Evolutionary conservation across 1,140 invertebrate species (phyloP), one percentile per base, ranked within the genome.

Genomic region (Drosophila kikkawai): DNA sequence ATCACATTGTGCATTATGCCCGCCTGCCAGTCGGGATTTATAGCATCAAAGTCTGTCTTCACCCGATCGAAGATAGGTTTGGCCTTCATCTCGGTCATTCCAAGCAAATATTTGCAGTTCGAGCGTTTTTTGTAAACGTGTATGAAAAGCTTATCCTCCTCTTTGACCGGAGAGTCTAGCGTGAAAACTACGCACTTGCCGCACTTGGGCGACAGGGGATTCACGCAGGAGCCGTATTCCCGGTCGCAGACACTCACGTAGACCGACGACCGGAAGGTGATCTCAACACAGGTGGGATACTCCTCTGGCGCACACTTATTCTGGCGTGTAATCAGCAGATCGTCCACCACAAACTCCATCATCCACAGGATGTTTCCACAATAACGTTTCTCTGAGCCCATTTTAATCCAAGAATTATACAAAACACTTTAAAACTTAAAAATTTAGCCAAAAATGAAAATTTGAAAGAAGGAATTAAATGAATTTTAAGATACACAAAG

Each of bases 251-350:
- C 58, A 11, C 45, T 68, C 0, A 86, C 47, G 37, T 82, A 92
- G 1, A 92, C 79, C 36, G 61, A 75, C 1, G 83, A 86, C 2
- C 91, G 75, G 44, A 92, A 91, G 0, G 82, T 75, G n/a, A 92
- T 67, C 69, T 92, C 91, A 37, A 82, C 78, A 32, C 91, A 91
- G 8, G 85, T 90, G 7, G 91, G 86, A 75, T 91, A 92, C 55
- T 92, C 91, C 45, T 92, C 91, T 4, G 91, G 91, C 4, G 91
- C 91, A 58, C 91, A 92, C 8, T 73, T 42, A 57, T 92, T 92
- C 29, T 82, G 90, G 0, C 68, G 61, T 1, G 81, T 91, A 22
- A 92, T 86, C 17, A 92, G 13, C 42, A 92, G 48, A 60, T 92
- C 91, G 41, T 92, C 91, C 53, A 92, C 70, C 45, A 92, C 82